A percentile compares a stretch with the other conserved stretches of the same genome.
These are phyloP conservation scores for Acanthococcus lagerstroemiae DNA, from an alignment of 2,888 invertebrate genomes.

Conservation along the genomic window DNA sequence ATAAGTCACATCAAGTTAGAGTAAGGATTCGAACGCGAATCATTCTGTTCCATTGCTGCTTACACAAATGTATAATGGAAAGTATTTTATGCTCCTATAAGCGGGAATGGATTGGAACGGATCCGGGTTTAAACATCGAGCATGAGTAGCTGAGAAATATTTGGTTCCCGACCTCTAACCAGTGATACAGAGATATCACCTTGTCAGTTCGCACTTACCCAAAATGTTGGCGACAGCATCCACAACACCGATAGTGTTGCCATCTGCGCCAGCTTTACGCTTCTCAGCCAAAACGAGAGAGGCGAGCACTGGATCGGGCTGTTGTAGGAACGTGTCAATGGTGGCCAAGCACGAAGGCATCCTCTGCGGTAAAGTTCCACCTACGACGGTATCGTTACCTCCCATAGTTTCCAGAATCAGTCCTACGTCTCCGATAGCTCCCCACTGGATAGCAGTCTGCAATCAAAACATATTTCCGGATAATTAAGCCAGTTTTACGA, in stretches of 20 bases:
- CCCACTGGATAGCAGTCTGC: slow-evolving; percentile 87
- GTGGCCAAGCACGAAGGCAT: slow-evolving; percentile 85
- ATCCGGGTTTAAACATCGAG: too few species aligned
- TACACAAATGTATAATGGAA: too few species aligned
- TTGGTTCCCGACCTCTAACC: too few species aligned
- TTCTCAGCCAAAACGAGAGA: slow-evolving; percentile 84
- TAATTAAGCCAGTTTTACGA: not conserved
- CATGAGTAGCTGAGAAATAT: too few species aligned
- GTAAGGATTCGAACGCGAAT: too few species aligned
- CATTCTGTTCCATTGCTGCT: too few species aligned
- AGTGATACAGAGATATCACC: too few species aligned
- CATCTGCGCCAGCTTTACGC: slow-evolving; percentile 49
- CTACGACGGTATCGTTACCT: slow-evolving; percentile 83
- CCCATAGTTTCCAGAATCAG: slow-evolving; percentile 82
- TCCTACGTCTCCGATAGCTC: slow-evolving; percentile 96
- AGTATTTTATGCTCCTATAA: too few species aligned
- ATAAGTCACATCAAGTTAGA: too few species aligned
- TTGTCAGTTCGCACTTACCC: too few species aligned
- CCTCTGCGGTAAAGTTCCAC: slow-evolving; percentile 91
- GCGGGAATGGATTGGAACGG: too few species aligned
- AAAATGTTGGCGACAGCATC: slow-evolving; percentile 80
- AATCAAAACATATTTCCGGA: not conserved
- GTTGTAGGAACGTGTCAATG: slow-evolving; percentile 82
- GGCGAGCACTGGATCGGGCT: slow-evolving; percentile 69
- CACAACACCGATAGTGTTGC: slow-evolving; percentile 54